A percentile compares a stretch with the other conserved stretches of the same genome.
Conservation (phyloP, 2,113 vertebrate species). For the Sitta europaea region DNA sequence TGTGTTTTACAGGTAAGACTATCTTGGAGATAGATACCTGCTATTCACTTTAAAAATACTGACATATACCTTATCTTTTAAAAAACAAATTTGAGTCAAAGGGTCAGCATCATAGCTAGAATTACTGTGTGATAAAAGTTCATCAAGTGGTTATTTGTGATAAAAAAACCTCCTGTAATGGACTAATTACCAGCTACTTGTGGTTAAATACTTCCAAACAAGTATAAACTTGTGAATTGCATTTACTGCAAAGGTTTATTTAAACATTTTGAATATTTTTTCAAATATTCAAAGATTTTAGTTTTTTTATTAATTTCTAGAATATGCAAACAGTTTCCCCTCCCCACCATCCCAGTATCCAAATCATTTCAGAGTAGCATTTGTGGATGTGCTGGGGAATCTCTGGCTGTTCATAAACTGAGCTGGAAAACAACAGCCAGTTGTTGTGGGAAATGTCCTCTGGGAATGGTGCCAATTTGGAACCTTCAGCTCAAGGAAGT, state of each 20-base stretch:
- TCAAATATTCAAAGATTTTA: no score
- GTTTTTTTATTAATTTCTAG: not conserved
- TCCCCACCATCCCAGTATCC: not conserved
- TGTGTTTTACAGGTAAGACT: not conserved
- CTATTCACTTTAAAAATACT: not conserved
- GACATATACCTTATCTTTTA: not conserved
- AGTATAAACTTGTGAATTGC: not conserved
- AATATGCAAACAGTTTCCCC: not conserved
- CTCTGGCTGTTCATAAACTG: not conserved
- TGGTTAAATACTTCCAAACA: not conserved
- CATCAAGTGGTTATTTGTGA: not conserved
- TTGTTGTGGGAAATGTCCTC: not conserved
- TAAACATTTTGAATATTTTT: not conserved
- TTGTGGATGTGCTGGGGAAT: not conserved
- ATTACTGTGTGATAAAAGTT: not conserved
- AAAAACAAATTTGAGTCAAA: not conserved
- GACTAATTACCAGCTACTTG: not conserved
- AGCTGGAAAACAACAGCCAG: not conserved
- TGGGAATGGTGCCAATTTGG: not conserved
- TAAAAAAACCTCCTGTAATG: not conserved
- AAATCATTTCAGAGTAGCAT: not conserved
- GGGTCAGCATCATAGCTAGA: not conserved
- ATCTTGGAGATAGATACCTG: not conserved
- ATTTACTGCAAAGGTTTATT: not conserved
- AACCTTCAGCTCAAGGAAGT: slow-evolving; percentile 2